A percentile compares a stretch with the other conserved stretches of the same genome.
Evolutionary conservation across 2,888 invertebrate species (phyloP).

Genomic region (Ganaspis brasiliensis): DNA sequence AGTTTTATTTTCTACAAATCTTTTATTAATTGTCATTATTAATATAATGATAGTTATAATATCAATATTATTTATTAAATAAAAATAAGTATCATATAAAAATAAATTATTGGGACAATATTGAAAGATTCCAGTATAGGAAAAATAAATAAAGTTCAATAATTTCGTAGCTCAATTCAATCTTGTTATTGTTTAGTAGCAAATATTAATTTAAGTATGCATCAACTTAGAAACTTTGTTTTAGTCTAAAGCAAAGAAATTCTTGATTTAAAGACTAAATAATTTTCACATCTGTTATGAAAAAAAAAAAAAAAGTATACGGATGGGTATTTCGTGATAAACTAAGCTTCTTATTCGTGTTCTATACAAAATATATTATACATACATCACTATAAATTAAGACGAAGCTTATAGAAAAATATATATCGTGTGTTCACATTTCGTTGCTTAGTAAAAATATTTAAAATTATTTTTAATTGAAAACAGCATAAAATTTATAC

Average conservation of each 20-base stretch:
- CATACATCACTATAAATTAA: constrained; percentile 3
- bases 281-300: constrained; percentile 6
- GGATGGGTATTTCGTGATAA: constrained; percentile 32
- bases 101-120: too few species aligned
- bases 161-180: constrained; percentile 20
- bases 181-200: constrained; percentile 22
- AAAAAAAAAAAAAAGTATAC: constrained; percentile 10
- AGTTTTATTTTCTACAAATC: too few species aligned
- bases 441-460: background rate
- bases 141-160: constrained; percentile 3
- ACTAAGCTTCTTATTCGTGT: constrained; percentile 9
- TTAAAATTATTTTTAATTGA: background rate
- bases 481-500: background rate
- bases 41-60: too few species aligned
- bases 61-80: background rate
- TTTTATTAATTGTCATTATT: too few species aligned
- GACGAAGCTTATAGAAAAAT: constrained; percentile 20
- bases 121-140: too few species aligned
- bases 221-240: background rate
- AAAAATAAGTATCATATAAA: background rate
- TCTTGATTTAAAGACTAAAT: background rate
- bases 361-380: constrained; percentile 11
- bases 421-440: constrained; percentile 27
- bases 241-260: background rate
- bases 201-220: constrained; percentile 14